These are phyloP conservation scores for Gymnobelideus leadbeateri DNA, from an alignment of 2,113 vertebrate species.

Conservation along the genomic window DNA sequence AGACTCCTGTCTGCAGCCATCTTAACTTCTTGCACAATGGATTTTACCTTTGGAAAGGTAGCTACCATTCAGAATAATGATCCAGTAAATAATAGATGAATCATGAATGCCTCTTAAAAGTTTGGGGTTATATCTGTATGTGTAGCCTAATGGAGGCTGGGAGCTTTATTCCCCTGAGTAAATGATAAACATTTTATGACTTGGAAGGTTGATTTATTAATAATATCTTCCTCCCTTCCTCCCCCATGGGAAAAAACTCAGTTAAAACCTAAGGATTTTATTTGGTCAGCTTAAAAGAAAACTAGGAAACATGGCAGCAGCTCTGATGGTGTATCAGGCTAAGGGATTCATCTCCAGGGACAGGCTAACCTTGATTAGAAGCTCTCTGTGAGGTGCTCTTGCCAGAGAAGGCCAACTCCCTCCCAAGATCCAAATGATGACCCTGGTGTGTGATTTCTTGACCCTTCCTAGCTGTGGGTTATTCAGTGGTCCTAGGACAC, in stretches of 20 bases:
- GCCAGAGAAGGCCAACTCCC: not conserved
- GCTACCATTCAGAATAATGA: conserved; percentile 31
- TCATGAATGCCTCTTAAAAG: conserved; percentile 37
- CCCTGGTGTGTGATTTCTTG: not conserved
- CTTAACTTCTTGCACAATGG: not conserved
- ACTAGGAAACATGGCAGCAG: not conserved
- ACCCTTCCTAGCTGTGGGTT: not conserved
- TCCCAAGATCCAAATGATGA: not conserved
- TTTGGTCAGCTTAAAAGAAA: not conserved
- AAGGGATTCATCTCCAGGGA: not conserved
- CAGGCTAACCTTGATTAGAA: not conserved
- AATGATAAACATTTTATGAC: conserved; percentile 29
- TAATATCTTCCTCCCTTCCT: conserved; percentile 11
- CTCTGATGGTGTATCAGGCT: not conserved
- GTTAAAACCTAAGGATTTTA: conserved; percentile 13
- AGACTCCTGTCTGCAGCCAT: not conserved
- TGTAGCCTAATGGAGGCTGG: not conserved
- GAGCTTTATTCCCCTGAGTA: not conserved
- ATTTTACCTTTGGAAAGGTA: not conserved
- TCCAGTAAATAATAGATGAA: not conserved
- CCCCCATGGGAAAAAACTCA: conserved; percentile 38
- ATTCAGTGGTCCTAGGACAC: not conserved
- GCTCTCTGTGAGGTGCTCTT: not conserved
- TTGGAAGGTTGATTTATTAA: conserved; percentile 43
- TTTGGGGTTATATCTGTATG: not conserved